phyloP scores from a whole-genome alignment of 2,888 invertebrate genomes.

The Pachliopta kotzebuea region DNA sequence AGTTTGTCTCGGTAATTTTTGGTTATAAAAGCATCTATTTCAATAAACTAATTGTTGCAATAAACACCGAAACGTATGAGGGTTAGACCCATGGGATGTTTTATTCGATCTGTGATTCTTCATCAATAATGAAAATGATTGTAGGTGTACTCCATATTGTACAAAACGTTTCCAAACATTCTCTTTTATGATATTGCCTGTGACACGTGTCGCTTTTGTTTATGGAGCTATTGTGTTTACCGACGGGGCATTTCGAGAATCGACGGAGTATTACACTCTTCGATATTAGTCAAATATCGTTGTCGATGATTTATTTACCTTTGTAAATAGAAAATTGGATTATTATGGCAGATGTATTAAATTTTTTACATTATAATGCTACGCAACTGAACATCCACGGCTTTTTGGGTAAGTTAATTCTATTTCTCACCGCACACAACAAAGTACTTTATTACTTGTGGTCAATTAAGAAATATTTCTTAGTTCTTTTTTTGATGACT shows the following conservation, averaged over 20 bases:
- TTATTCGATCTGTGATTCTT: conserved; percentile 34
- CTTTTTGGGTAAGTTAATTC: background rate
- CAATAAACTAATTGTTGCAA: no score
- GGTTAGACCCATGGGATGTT: conserved; percentile 9
- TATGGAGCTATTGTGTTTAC: conserved; percentile 23
- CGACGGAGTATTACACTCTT: conserved; percentile 16
- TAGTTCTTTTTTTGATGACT: no score
- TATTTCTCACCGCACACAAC: no score
- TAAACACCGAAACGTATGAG: background rate
- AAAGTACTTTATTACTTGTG: no score
- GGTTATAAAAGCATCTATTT: no score
- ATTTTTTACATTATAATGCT: background rate
- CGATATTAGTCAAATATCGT: conserved; percentile 16
- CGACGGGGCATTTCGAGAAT: conserved; percentile 13
- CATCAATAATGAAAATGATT: conserved; percentile 36
- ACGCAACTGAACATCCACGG: no score
- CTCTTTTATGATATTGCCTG: conserved; percentile 22
- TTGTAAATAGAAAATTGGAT: background rate
- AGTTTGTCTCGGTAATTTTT: background rate
- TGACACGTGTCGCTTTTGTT: conserved; percentile 26
- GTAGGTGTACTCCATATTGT: conserved; percentile 20
- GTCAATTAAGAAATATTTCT: no score
- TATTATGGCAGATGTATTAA: background rate
- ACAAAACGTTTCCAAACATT: conserved; percentile 17
- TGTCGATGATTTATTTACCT: conserved; percentile 14